Base-by-base conservation (phyloP, 2,797 vertebrate species). In the Vipera latastei region DNA sequence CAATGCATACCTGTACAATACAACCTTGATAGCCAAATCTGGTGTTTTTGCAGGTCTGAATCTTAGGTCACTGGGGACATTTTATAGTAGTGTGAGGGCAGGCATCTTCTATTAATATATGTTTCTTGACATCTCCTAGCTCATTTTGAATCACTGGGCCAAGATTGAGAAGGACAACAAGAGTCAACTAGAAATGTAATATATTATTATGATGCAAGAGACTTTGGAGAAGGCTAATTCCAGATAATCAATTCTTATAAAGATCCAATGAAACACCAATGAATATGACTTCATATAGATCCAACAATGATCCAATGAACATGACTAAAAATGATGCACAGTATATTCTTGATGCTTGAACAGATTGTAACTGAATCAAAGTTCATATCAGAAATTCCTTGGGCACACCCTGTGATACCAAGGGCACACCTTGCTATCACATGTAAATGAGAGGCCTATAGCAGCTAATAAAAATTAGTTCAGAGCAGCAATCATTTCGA, bases 1-100 rank as follows among this genome's bases (percentile, higher is more conserved):
- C 20, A 32, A 1, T 69, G 6, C 2, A 85, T 53, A n/a, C n/a
- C n/a, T n/a, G n/a, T n/a, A 38, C 38, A 38, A 2, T 38, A 38
- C 32, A n/a, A 0, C 1, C 1, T 14, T 2, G 2, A 4, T 32
- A 13, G 18, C 14, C 1, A 3, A 32, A 92, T 3, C 56, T 86
- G 53, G 55, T n/a, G 86, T n/a, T 8, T 28, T 38, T 92, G 38
- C 25, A 53, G 73, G 28, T 0, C 1, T 69, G 91, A 38, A 48
- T 90, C 18, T 0, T 7, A 55, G 63, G 12, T 28, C 59, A 20
- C 6, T 88, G 38, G 20, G 88, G 55, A 0, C 9, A 28, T 16
- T 4, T 78, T 26, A 6, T 51, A 1, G 32, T 6, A 56, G 28
- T 90, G 25, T 26, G 6, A 3, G 3, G 0, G 0, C 18, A 25